Conservation (phyloP, 2,888 invertebrate species). For the Meteorus colon region DNA sequence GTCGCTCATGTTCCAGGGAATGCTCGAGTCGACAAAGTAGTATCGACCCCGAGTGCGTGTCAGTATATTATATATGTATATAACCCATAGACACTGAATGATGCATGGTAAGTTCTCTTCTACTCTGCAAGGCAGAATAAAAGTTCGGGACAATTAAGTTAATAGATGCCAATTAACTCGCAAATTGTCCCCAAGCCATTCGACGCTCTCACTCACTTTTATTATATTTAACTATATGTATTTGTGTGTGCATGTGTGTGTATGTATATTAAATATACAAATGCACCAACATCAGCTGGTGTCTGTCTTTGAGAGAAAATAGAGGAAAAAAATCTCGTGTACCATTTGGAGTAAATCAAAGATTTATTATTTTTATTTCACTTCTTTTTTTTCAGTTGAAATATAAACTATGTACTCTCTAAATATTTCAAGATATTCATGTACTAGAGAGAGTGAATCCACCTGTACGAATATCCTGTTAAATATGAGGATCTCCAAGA, state of each 20-base stretch:
- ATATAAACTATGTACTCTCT: background rate
- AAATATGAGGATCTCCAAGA: too few relatives aligned
- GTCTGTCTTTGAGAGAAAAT: background rate
- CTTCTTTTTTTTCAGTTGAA: background rate
- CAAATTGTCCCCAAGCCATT: conserved; percentile 59
- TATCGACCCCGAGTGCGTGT: background rate
- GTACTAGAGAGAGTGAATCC: background rate
- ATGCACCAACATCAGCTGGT: conserved; percentile 8
- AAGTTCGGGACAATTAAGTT: conserved; percentile 64
- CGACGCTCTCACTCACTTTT: conserved; percentile 8
- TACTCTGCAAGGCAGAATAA: conserved; percentile 46
- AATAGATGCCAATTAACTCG: conserved; percentile 70
- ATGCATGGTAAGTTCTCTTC: conserved; percentile 45
- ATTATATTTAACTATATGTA: conserved; percentile 1
- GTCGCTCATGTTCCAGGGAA: background rate
- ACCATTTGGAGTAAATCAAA: conserved; percentile 1
- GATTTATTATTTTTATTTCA: background rate
- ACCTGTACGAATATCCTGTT: background rate
- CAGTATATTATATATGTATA: conserved; percentile 20
- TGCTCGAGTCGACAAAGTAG: conserved; percentile 8
- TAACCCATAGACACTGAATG: conserved; percentile 44
- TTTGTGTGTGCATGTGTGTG: background rate
- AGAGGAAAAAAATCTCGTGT: background rate
- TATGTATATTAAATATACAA: conserved; percentile 42
- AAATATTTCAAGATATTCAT: background rate